Evolutionary conservation across 2,797 vertebrate genomes (phyloP).

Genomic region (Tachyglossus aculeatus): DNA sequence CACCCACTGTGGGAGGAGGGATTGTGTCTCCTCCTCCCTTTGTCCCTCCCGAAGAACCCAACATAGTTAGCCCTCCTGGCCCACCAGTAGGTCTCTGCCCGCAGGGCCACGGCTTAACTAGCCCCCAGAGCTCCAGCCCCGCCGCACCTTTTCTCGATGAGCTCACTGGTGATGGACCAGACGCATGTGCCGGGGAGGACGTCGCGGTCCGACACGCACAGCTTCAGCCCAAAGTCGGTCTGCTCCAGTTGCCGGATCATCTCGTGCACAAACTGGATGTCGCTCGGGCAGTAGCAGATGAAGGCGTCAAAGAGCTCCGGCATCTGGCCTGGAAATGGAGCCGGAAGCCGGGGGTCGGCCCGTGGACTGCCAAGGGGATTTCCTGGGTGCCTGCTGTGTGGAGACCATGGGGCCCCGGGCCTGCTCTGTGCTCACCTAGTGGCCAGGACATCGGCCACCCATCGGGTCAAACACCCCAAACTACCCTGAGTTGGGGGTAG

Average conservation of each 20-base stretch:
- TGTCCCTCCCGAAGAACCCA: too few relatives aligned
- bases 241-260: constrained; percentile 96
- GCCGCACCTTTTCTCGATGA: constrained; percentile 89
- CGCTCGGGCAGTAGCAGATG: constrained; percentile 94
- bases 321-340: constrained; percentile 65
- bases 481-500: too few relatives aligned
- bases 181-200: constrained; percentile 94
- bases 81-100: too few relatives aligned
- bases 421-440: too few relatives aligned
- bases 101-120: too few relatives aligned
- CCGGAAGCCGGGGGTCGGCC: neutral
- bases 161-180: constrained; percentile 94
- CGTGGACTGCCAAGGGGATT: too few relatives aligned
- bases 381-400: too few relatives aligned
- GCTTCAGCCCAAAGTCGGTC: constrained; percentile 84
- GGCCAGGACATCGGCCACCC: too few relatives aligned
- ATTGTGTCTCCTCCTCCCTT: too few relatives aligned
- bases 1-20: neutral
- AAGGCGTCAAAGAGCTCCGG: constrained; percentile 94
- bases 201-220: constrained; percentile 95
- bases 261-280: constrained; percentile 90
- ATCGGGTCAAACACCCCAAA: too few relatives aligned
- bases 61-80: too few relatives aligned
- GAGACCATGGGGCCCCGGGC: too few relatives aligned
- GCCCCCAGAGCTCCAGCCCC: neutral